These are phyloP conservation scores for Varroa destructor DNA, from an alignment of 1,140 invertebrate species.

Conservation along the genomic window DNA sequence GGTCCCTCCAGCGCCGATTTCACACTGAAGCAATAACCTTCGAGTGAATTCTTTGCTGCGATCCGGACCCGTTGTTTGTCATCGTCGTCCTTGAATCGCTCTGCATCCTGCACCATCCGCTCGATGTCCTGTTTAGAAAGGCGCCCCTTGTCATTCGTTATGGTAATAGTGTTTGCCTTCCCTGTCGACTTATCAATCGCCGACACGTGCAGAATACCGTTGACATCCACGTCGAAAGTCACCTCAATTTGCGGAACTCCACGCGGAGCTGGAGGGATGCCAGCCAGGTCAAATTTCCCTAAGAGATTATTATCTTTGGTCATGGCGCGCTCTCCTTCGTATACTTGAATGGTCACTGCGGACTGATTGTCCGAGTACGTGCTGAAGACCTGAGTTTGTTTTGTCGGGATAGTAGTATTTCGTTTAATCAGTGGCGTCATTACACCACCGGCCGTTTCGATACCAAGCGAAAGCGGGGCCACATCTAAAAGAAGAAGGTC, in stretches of 20 bases:
- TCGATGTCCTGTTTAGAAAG: slow-evolving; percentile 39
- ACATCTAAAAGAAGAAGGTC: slow-evolving; percentile 55
- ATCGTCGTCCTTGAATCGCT: slow-evolving; percentile 40
- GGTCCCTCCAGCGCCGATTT: slow-evolving; percentile 42
- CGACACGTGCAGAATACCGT: slow-evolving; percentile 39
- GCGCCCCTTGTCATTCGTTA: slow-evolving; percentile 41
- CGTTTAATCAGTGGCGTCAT: slow-evolving; percentile 53
- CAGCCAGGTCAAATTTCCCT: slow-evolving; percentile 49
- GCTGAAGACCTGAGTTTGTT: slow-evolving; percentile 52
- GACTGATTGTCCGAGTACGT: slow-evolving; percentile 59
- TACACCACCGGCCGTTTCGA: slow-evolving; percentile 52
- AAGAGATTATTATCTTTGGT: slow-evolving; percentile 49
- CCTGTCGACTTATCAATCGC: slow-evolving; percentile 45
- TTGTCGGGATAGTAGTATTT: slow-evolving; percentile 54
- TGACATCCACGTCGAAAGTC: slow-evolving; percentile 46
- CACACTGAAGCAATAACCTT: slow-evolving; percentile 33
- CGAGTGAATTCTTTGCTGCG: slow-evolving; percentile 37
- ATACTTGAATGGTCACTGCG: slow-evolving; percentile 58
- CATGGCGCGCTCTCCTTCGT: slow-evolving; percentile 49
- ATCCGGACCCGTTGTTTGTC: slow-evolving; percentile 32
- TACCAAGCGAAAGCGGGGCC: slow-evolving; percentile 51
- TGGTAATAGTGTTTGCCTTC: slow-evolving; percentile 40
- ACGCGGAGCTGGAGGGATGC: slow-evolving; percentile 49
- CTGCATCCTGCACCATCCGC: slow-evolving; percentile 42
- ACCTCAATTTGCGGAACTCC: slow-evolving; percentile 57